A percentile compares a stretch with the other conserved stretches of the same genome.
Evolutionary conservation across 1,140 invertebrate species (phyloP).

Genomic region (Drosophila nigromelanica): DNA sequence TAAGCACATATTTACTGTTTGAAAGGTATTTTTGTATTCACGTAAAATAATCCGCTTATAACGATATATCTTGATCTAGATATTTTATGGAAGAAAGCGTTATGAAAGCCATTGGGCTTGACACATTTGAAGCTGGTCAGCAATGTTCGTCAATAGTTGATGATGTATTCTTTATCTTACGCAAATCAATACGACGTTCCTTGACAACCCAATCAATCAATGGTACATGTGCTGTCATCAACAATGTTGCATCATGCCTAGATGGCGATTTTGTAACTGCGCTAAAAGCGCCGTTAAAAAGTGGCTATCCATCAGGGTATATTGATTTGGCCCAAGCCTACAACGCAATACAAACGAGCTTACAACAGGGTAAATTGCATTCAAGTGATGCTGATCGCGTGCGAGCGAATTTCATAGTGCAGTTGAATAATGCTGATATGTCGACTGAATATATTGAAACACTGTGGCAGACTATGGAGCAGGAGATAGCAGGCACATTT

Average conservation of each 20-base stretch:
- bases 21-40: constrained; percentile 88
- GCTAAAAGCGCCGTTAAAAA: constrained; percentile 90
- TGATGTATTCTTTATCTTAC: constrained; percentile 98
- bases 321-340: constrained; percentile 92
- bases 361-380: constrained; percentile 93
- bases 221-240: constrained; percentile 98
- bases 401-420: constrained; percentile 85
- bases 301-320: constrained; percentile 94
- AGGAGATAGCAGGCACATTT: constrained; percentile 88
- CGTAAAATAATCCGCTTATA: not conserved
- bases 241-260: constrained; percentile 94
- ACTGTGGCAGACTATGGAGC: constrained; percentile 89
- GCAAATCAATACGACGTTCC: constrained; percentile 96
- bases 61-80: constrained; percentile 57
- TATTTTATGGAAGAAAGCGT: constrained; percentile 99
- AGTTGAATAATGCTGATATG: constrained; percentile 96
- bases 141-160: constrained; percentile 97
- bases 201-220: constrained; percentile 96
- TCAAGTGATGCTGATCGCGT: constrained; percentile 91
- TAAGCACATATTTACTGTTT: constrained; percentile 95
- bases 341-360: constrained; percentile 91
- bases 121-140: constrained; percentile 88
- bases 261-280: constrained; percentile 94
- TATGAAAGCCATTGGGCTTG: constrained; percentile 95
- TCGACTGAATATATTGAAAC: constrained; percentile 95